Percentiles rank a stretch among this genome's conserved stretches.
Conservation (phyloP, 2,797 vertebrate species). For the Acanthopagrus latus region DNA sequence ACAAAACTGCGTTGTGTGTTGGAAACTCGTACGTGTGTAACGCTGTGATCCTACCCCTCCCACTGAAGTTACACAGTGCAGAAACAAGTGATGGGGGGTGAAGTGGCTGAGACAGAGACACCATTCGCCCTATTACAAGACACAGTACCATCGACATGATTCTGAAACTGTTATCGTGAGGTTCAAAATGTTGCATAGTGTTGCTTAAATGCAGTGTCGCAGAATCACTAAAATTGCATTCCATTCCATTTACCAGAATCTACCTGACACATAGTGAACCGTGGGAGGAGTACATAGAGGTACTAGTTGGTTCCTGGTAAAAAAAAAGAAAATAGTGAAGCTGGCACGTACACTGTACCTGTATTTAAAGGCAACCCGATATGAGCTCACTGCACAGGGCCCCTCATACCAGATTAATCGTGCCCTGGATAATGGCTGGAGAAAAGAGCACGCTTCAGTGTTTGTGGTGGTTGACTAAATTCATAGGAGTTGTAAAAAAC, state of each 20-base stretch:
- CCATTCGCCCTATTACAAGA: too few species aligned
- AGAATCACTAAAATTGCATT: background rate
- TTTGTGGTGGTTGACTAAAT: background rate
- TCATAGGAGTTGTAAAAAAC: background rate
- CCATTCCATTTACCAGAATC: background rate
- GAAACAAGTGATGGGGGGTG: too few species aligned
- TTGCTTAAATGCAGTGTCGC: background rate
- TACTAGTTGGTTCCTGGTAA: background rate
- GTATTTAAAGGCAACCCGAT: background rate
- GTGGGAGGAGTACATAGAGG: background rate
- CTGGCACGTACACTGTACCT: background rate
- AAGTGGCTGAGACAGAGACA: too few species aligned
- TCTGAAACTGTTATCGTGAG: too few species aligned
- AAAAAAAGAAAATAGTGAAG: background rate
- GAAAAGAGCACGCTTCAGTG: background rate
- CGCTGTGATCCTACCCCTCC: too few species aligned
- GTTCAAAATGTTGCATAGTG: too few species aligned
- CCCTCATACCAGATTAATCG: background rate
- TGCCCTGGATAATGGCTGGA: background rate
- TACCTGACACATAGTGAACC: background rate
- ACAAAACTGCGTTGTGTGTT: too few species aligned
- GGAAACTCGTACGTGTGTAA: too few species aligned
- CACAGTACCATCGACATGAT: too few species aligned
- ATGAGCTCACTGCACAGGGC: background rate
- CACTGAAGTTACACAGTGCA: too few species aligned